phyloP scores from a whole-genome alignment of 2,797 vertebrate genomes.

The Emydoidea blandingii region DNA sequence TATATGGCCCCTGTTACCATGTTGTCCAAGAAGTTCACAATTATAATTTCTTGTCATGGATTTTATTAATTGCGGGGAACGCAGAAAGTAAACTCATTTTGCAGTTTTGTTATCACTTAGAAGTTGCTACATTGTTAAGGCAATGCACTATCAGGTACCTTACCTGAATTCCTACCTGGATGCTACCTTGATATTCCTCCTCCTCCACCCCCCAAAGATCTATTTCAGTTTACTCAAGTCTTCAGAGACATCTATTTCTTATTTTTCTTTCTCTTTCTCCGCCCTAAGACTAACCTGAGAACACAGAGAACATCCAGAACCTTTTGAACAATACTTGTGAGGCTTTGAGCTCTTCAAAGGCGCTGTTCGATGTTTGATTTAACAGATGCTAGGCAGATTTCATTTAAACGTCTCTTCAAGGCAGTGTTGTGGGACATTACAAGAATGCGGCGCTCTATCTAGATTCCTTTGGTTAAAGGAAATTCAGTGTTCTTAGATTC shows the following conservation, averaged over 20 bases:
- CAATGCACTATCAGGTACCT: too few relatives aligned
- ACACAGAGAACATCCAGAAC: not conserved
- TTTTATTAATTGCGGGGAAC: accelerated
- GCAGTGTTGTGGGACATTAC: not conserved
- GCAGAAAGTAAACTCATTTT: not conserved
- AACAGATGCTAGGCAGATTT: not conserved
- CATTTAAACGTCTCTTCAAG: accelerated
- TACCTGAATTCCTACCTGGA: not conserved
- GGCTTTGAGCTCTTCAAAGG: conserved; percentile 2
- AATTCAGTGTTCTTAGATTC: not conserved
- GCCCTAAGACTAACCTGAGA: not conserved
- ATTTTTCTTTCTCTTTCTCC: not conserved
- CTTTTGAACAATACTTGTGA: not conserved
- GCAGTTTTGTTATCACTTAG: not conserved
- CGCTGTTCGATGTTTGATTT: not conserved
- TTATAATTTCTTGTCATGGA: accelerated
- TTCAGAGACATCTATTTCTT: not conserved
- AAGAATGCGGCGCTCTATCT: accelerated
- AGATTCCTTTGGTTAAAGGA: accelerated
- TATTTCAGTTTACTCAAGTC: not conserved
- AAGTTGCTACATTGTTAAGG: too few relatives aligned
- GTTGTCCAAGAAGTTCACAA: not conserved
- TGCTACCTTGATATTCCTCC: not conserved
- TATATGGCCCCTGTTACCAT: not conserved
- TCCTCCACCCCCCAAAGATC: not conserved